Evolutionary conservation across 2,797 vertebrate genomes (phyloP), one percentile per base, ranked within the genome.

Genomic region (Phataginus tricuspis): DNA sequence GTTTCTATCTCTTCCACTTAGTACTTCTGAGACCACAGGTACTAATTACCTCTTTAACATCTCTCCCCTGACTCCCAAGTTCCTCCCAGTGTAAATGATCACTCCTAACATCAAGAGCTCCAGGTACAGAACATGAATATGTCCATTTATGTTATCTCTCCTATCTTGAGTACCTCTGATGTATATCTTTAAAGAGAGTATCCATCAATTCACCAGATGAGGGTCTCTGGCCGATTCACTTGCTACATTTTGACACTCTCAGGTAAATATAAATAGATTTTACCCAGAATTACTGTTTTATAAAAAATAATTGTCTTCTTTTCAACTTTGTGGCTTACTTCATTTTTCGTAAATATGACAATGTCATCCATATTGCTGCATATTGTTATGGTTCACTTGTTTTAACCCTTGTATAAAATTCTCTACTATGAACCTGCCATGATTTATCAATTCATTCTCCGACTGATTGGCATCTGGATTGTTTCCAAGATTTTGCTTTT

Each of bases 111-210:
- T 42, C 19, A 89, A 39, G 75, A 75, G n/a, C 49, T 63, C 49
- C 61, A 80, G 25, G 49, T 19, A 61, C 7, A 64, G 51, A 90
- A 63, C 51, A 29, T 13, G 45, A 71, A 45, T 5, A 8, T 42
- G 27, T 7, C 83, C 23, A 42, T 42, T 64, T 69, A 49, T 68
- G 2, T 39, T 7, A 25, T 31, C 42, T 91, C 80, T 83, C 59
- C 64, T 96, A 90, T 64, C 80, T 78, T 82, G 15, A 51, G 39
- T 37, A 27, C 18, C 31, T 93, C 75, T 90, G 51, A 92, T 92
- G 63, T 92, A 57, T 25, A 16, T 15, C 55, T 53, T 57, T 57
- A 78, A 77, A n/a, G 63, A 11, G 23, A 72, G 8, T 16, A 10
- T 84, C 64, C 55, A 3, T 85, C 61, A 39, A 10, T 87, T 72